phyloP scores from a whole-genome alignment of 2,888 invertebrate genomes.

The Melitaea athalia region DNA sequence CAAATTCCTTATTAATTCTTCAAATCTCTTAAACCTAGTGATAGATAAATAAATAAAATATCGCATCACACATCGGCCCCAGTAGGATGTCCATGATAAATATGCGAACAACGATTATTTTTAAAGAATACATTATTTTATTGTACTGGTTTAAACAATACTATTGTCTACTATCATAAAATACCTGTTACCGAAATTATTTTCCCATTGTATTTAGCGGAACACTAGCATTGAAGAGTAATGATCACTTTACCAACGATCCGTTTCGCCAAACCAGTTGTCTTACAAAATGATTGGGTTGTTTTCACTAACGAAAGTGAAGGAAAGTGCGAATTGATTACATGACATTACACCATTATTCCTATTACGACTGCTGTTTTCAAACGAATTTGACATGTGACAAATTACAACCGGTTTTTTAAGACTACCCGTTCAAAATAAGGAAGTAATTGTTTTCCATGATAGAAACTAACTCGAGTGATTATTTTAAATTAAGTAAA shows the following conservation, averaged over 20 bases:
- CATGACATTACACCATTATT: background rate
- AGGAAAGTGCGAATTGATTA: conserved; percentile 17
- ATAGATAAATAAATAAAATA: too few relatives aligned
- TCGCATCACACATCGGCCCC: too few relatives aligned
- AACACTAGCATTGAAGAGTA: background rate
- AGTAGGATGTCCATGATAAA: too few relatives aligned
- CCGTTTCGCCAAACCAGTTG: background rate
- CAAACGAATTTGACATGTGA: background rate
- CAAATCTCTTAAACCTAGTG: too few relatives aligned
- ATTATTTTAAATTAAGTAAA: too few relatives aligned
- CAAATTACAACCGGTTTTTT: background rate
- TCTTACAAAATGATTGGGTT: conserved; percentile 7
- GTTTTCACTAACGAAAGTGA: conserved; percentile 20
- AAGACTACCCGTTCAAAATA: background rate
- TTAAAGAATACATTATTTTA: too few relatives aligned
- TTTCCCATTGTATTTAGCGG: background rate
- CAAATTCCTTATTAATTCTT: too few relatives aligned
- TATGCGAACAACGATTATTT: too few relatives aligned
- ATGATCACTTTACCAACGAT: background rate
- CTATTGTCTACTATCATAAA: too few relatives aligned
- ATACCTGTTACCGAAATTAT: background rate
- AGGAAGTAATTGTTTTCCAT: too few relatives aligned
- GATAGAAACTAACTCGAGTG: too few relatives aligned
- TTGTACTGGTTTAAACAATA: too few relatives aligned
- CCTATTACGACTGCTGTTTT: background rate